phyloP scores from a whole-genome alignment of 92 coral and sea anemone genomes.

The Plumapathes pennacea region DNA sequence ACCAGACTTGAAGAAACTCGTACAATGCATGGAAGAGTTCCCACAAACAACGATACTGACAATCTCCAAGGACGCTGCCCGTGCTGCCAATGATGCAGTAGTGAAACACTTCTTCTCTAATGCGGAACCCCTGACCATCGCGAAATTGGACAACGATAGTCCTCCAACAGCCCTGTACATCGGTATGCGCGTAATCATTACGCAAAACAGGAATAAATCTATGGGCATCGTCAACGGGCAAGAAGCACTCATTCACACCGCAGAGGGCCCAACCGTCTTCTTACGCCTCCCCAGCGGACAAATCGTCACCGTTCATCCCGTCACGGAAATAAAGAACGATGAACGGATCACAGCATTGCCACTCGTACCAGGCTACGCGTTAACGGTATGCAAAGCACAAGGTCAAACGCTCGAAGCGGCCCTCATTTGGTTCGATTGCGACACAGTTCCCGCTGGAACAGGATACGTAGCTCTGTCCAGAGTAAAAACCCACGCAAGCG shows the following conservation, averaged over 20 bases:
- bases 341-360: neutral
- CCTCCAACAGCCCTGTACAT: too few species aligned
- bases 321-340: neutral
- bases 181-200: slow-evolving; percentile 7
- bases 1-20: neutral
- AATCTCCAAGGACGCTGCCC: slow-evolving; percentile 1
- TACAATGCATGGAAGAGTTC: neutral
- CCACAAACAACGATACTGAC: neutral
- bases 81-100: neutral
- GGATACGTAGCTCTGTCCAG: slow-evolving; percentile 19
- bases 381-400: slow-evolving; percentile 36
- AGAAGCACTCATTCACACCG: neutral
- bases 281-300: neutral
- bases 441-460: slow-evolving; percentile 11
- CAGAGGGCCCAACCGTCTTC: neutral
- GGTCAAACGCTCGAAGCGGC: slow-evolving; percentile 20
- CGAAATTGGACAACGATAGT: too few species aligned
- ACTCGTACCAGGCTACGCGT: slow-evolving; percentile 11
- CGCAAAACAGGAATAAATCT: slow-evolving; percentile 5
- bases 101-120: neutral
- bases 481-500: too few species aligned
- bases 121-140: too few species aligned
- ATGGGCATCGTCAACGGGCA: slow-evolving; percentile 35
- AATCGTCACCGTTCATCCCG: slow-evolving; percentile 9
- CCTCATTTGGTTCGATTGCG: slow-evolving; percentile 14